Evolutionary conservation across 2,113 vertebrate species (phyloP).

Genomic region (Gorsachius goisagi): DNA sequence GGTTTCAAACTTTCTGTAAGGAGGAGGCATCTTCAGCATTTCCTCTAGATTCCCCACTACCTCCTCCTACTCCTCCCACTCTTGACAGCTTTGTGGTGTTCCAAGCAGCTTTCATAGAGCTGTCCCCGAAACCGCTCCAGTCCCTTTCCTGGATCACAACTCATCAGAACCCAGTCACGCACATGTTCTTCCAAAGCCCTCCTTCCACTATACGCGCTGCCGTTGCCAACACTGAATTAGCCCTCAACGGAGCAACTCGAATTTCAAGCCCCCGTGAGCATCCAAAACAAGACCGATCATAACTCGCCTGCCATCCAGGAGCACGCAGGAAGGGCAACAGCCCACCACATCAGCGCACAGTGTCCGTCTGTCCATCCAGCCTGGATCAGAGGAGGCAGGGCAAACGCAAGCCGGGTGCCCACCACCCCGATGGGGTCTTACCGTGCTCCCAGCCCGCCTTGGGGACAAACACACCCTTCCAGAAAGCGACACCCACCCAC

Average conservation of each 20-base stretch:
- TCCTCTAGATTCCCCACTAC: neutral
- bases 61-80: neutral
- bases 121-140: neutral
- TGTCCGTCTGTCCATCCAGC: neutral
- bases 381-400: neutral
- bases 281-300: neutral
- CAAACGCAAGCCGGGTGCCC: neutral
- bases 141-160: neutral
- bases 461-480: neutral
- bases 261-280: neutral
- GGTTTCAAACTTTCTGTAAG: neutral
- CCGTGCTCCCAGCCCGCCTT: neutral
- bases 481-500: neutral
- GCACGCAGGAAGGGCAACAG: neutral
- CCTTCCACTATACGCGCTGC: neutral
- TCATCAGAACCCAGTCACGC: neutral
- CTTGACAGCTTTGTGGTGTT: neutral
- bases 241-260: rapidly evolving
- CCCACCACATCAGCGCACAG: neutral
- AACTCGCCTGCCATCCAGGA: neutral
- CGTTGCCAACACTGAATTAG: neutral
- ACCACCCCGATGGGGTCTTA: neutral
- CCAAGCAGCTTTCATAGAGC: neutral
- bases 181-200: neutral
- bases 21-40: neutral